These are phyloP conservation scores for Gila orcuttii DNA, from an alignment of 2,113 vertebrate genomes.

Conservation along the genomic window DNA sequence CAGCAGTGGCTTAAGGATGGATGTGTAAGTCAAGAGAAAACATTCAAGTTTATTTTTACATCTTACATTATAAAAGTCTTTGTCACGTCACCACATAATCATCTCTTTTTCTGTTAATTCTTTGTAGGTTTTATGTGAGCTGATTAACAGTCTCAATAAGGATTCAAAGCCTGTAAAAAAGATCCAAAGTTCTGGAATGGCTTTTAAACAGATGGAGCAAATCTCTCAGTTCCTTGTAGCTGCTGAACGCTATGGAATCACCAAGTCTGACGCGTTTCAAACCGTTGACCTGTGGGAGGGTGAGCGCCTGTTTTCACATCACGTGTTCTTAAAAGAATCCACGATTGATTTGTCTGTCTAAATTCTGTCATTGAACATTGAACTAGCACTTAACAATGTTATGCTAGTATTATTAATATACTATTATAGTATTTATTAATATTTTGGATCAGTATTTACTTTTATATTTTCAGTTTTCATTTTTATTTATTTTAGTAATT, in stretches of 20 bases:
- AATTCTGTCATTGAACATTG: neutral
- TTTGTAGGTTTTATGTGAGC: conserved; percentile 83
- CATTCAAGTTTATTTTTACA: no score
- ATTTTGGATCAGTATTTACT: neutral
- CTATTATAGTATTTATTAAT: neutral
- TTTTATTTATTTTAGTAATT: no score
- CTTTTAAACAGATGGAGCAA: conserved; percentile 98
- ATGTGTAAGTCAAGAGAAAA: conserved; percentile 76
- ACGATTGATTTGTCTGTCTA: neutral
- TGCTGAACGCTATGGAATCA: conserved; percentile 86
- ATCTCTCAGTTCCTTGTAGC: conserved; percentile 91
- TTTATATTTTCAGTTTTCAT: neutral
- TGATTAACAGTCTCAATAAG: conserved; percentile 88
- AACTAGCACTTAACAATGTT: neutral
- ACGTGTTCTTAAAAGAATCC: neutral
- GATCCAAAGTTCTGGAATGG: conserved; percentile 83
- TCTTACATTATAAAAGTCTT: neutral
- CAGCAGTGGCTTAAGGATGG: conserved; percentile 96
- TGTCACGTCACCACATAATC: conserved; percentile 4
- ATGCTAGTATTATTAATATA: neutral
- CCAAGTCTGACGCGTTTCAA: conserved; percentile 93
- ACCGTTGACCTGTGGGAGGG: conserved; percentile 95
- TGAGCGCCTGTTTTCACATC: conserved; percentile 57
- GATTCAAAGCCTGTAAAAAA: conserved; percentile 82
- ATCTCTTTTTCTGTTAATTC: neutral